Evolutionary conservation across 2,888 invertebrate species (phyloP).

Genomic region (Spialia ferax): DNA sequence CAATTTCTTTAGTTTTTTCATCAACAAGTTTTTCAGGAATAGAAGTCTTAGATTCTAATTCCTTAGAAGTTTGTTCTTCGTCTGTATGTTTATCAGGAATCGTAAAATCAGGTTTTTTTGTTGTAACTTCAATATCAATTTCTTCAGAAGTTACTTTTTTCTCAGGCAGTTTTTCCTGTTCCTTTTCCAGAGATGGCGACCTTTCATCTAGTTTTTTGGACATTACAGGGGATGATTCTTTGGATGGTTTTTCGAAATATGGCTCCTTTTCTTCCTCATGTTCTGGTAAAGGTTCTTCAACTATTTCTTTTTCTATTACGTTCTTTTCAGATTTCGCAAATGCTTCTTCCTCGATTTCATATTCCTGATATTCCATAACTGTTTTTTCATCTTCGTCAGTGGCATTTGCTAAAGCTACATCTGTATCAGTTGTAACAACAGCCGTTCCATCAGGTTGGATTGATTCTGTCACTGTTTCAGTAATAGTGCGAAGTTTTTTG

Average conservation of each 20-base stretch:
- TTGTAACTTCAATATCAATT: neutral
- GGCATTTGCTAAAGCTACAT: slow-evolving; percentile 2
- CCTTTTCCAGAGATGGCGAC: slow-evolving; percentile 16
- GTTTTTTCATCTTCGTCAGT: slow-evolving; percentile 3
- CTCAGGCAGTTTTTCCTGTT: slow-evolving; percentile 10
- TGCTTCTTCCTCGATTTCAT: slow-evolving; percentile 8
- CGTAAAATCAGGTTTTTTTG: neutral
- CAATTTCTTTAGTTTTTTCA: neutral
- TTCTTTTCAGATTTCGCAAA: neutral
- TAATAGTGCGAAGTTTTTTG: slow-evolving; percentile 14
- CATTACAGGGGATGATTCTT: slow-evolving; percentile 21
- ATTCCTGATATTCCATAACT: neutral
- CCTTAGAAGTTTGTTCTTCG: neutral
- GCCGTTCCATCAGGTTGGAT: slow-evolving; percentile 16
- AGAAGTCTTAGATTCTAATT: neutral
- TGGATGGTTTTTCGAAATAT: slow-evolving; percentile 11
- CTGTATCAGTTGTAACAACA: slow-evolving; percentile 9
- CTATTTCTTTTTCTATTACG: slow-evolving; percentile 7
- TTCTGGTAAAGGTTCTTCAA: slow-evolving; percentile 17
- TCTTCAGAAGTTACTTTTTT: slow-evolving; percentile 17
- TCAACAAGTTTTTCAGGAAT: neutral
- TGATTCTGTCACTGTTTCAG: slow-evolving; percentile 5
- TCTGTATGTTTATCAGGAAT: neutral
- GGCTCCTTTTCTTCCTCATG: neutral
- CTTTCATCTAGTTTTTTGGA: slow-evolving; percentile 28